Percentiles rank a stretch among this genome's conserved stretches.
These are phyloP conservation scores for Agapornis roseicollis DNA, from an alignment of 2,113 vertebrate species.

Conservation along the genomic window DNA sequence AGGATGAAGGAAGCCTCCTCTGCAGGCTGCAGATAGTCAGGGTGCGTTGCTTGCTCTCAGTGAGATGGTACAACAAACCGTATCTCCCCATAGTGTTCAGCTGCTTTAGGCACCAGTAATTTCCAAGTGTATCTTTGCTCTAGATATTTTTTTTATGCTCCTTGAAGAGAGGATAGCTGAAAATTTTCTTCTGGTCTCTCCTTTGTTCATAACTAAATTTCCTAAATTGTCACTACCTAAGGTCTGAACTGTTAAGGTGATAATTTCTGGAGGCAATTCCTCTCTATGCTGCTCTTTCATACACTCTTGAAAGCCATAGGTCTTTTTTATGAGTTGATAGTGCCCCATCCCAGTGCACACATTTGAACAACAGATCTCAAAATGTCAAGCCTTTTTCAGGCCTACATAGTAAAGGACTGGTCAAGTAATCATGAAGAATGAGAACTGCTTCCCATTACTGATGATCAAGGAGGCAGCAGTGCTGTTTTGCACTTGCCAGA, in stretches of 20 bases:
- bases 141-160: background rate
- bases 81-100: background rate
- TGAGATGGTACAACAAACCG: background rate
- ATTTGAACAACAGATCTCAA: background rate
- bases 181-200: background rate
- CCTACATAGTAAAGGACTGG: background rate
- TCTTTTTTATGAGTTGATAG: background rate
- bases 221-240: background rate
- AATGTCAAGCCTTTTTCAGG: background rate
- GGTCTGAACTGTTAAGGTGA: background rate
- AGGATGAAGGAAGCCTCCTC: background rate
- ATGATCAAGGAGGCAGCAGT: background rate
- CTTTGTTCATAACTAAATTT: background rate
- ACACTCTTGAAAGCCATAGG: background rate
- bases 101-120: background rate
- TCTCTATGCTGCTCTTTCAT: background rate
- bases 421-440: background rate
- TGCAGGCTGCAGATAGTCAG: background rate
- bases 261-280: background rate
- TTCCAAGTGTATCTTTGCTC: background rate
- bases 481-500: background rate
- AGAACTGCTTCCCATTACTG: background rate
- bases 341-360: background rate
- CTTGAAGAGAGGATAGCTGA: background rate
- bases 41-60: fast-evolving